These are phyloP conservation scores for Ochropleura leucogaster DNA, from an alignment of 2,888 invertebrate species.

Conservation along the genomic window DNA sequence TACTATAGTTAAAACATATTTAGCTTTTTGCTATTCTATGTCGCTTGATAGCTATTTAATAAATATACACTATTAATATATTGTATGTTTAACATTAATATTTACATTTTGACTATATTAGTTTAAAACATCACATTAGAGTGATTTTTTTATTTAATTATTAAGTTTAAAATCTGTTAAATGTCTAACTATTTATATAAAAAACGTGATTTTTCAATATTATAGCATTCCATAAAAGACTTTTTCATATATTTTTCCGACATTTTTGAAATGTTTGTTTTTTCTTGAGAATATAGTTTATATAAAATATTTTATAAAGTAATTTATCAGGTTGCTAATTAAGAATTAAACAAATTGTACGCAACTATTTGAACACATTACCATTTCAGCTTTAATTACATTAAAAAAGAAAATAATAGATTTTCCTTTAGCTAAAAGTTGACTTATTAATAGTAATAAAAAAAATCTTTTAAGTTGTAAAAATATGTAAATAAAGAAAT, in stretches of 20 bases:
- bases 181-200: slow-evolving; percentile 10
- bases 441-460: slow-evolving; percentile 30
- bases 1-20: slow-evolving; percentile 26
- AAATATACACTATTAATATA: slow-evolving; percentile 30
- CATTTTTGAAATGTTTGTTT: slow-evolving; percentile 31
- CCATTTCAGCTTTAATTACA: slow-evolving; percentile 81
- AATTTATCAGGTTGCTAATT: slow-evolving; percentile 45
- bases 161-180: slow-evolving; percentile 35
- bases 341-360: slow-evolving; percentile 15
- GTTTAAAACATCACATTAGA: slow-evolving; percentile 48
- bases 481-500: slow-evolving; percentile 58
- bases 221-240: slow-evolving; percentile 50
- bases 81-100: slow-evolving; percentile 31
- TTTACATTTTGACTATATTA: slow-evolving; percentile 50
- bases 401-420: slow-evolving; percentile 54
- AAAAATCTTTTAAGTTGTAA: slow-evolving; percentile 49
- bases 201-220: slow-evolving; percentile 28
- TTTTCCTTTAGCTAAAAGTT: slow-evolving; percentile 60
- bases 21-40: slow-evolving; percentile 59
- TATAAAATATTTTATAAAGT: slow-evolving; percentile 27
- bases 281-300: slow-evolving; percentile 34
- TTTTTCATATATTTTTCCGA: slow-evolving; percentile 7
- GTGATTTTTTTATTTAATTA: slow-evolving; percentile 57
- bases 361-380: slow-evolving; percentile 73
- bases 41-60: slow-evolving; percentile 47